These are phyloP conservation scores for Agrypnia vestita DNA, from an alignment of 1,140 invertebrate species.

Conservation along the genomic window DNA sequence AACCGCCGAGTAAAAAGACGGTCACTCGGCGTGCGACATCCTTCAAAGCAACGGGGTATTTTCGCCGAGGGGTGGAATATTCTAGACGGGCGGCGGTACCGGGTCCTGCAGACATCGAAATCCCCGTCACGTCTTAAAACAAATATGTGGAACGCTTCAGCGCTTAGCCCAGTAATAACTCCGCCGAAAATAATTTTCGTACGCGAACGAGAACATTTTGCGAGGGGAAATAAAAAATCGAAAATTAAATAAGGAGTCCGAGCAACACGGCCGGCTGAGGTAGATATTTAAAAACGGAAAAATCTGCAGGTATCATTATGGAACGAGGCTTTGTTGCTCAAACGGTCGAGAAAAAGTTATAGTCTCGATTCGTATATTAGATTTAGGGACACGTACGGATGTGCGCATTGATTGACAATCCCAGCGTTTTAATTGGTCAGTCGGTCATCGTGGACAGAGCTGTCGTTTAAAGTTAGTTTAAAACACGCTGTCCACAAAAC, in stretches of 20 bases:
- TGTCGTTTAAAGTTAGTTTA: no score
- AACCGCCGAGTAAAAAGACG: not conserved
- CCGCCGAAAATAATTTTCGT: conserved; percentile 51
- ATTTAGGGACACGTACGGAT: no score
- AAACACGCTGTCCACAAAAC: no score
- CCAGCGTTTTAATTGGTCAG: no score
- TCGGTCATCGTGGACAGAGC: no score
- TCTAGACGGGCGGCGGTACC: not conserved
- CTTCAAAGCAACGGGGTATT: not conserved
- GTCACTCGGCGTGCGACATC: not conserved
- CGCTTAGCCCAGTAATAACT: conserved; percentile 48
- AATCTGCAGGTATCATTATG: no score
- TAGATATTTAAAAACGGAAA: no score
- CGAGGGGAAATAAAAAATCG: not conserved
- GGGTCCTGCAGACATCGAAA: conserved; percentile 24
- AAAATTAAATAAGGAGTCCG: not conserved
- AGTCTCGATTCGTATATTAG: no score
- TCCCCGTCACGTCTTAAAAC: conserved; percentile 58
- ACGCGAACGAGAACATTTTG: not conserved
- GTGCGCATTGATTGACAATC: no score
- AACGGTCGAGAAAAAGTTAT: no score
- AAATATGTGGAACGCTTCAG: conserved; percentile 54
- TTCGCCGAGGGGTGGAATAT: not conserved
- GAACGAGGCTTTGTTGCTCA: no score
- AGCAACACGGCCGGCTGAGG: no score